Evolutionary conservation across 1,140 invertebrate species (phyloP).

Genomic region (Heliothis virescens): DNA sequence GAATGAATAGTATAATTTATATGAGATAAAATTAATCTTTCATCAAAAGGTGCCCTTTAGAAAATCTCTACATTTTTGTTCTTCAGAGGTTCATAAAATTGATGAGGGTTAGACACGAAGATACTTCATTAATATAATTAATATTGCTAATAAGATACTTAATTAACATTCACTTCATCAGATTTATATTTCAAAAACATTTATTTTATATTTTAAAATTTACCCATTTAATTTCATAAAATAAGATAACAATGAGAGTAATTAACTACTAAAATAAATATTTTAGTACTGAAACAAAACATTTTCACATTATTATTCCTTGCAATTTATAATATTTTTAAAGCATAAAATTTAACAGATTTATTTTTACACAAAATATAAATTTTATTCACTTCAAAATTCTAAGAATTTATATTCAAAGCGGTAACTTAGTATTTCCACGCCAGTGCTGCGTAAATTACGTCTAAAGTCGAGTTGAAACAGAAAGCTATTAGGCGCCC

Average conservation of each 20-base stretch:
- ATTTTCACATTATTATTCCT: too few relatives aligned
- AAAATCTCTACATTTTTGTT: slow-evolving; percentile 48
- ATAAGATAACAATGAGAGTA: too few relatives aligned
- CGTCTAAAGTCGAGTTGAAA: slow-evolving; percentile 1
- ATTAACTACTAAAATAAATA: too few relatives aligned
- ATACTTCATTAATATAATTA: slow-evolving; percentile 45
- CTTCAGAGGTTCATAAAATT: slow-evolving; percentile 47
- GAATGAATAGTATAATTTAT: neutral
- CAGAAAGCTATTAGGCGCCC: slow-evolving; percentile 33
- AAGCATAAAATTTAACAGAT: too few relatives aligned
- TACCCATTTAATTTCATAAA: too few relatives aligned
- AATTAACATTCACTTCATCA: slow-evolving; percentile 31
- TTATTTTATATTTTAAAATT: neutral
- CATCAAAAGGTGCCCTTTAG: slow-evolving; percentile 44
- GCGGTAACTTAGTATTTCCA: neutral
- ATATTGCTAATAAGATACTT: slow-evolving; percentile 41
- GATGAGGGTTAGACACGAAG: slow-evolving; percentile 51
- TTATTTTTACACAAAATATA: too few relatives aligned
- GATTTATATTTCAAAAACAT: slow-evolving; percentile 6
- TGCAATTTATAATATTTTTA: too few relatives aligned
- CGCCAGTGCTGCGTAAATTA: slow-evolving; percentile 18
- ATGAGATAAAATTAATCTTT: slow-evolving; percentile 35
- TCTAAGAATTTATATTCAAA: neutral
- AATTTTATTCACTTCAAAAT: neutral
- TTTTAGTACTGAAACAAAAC: too few relatives aligned